Base-by-base conservation (phyloP, 2,888 invertebrate species). In the Eilema depressum region DNA sequence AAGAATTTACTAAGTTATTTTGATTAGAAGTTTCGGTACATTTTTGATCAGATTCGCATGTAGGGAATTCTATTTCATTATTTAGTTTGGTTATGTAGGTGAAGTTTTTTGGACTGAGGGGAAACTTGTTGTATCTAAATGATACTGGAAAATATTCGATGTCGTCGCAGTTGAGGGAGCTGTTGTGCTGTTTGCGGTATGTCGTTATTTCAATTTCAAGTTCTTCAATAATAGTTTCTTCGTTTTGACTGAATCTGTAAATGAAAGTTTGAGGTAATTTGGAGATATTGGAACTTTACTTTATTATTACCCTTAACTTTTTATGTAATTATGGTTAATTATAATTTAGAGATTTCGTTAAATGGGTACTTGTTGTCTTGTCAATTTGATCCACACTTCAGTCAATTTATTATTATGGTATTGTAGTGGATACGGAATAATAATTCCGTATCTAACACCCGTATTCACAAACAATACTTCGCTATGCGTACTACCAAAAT, bases 101-200 rank as follows among this genome's bases (percentile, higher is more conserved):
- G 33, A 88, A 91, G 68, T 94, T 92, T 11, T 79, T 75, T 0
- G 90, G 85, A 11, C 86, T 86, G 0, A 96, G 81, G 0, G 96
- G 96, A 47, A 93, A 92, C 65, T 96, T 95, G 30, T 91, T 93
- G 53, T 92, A 91, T 70, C 91, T 88, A 2, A 96, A 75, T 0
- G 96, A 95, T 37, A 93, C 87, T 1, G 96, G 96, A 74, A 90
- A 95, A 77, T 96, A 96, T 1, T 92, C 86, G 0, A 91, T 86
- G 61, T 94, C 91, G 26, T 93, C 89, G 65, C 94, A 92, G 26
- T 89, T 79, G 0, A 94, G 83, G 0, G 91, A 89, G 0, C 70
- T 71, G 75, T 95, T 95, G 75, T 90, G 90, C 28, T 88, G 85
- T 2, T 85, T 87, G 0, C 77, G 76, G 64, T 91, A 86, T 4